These are phyloP conservation scores for Enchytraeus crypticus DNA, from an alignment of 2,888 invertebrate species.

Conservation along the genomic window DNA sequence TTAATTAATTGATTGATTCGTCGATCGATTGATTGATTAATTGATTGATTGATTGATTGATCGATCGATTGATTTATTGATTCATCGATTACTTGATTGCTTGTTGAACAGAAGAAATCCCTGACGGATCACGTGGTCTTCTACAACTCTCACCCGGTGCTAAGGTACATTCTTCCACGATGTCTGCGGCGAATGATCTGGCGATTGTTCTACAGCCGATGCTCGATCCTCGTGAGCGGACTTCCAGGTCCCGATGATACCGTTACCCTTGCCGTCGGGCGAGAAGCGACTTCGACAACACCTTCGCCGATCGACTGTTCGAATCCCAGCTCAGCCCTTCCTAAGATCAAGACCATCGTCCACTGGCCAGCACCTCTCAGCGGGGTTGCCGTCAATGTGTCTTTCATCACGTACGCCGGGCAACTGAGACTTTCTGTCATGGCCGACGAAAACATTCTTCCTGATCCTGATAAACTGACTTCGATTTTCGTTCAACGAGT, in stretches of 20 bases:
- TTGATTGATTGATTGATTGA: no score
- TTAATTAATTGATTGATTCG: no score
- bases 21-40: no score
- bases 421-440: conserved; percentile 52
- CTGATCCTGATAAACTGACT: conserved; percentile 45
- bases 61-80: no score
- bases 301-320: no score
- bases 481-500: conserved; percentile 47
- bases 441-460: conserved; percentile 48
- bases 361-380: conserved; percentile 52
- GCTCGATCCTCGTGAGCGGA: conserved; percentile 48
- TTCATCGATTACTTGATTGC: no score
- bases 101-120: conserved; percentile 46
- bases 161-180: conserved; percentile 47
- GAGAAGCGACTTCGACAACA: no score
- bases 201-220: conserved; percentile 34
- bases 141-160: conserved; percentile 50
- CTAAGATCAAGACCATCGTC: conserved; percentile 39
- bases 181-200: conserved; percentile 38
- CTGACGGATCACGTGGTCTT: conserved; percentile 54
- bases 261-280: conserved; percentile 48
- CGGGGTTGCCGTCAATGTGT: conserved; percentile 51
- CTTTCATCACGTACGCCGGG: conserved; percentile 54
- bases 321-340: no score
- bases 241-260: conserved; percentile 52